Evolutionary conservation across 2,113 vertebrate species (phyloP), one percentile per base, ranked within the genome.

Genomic region (Percina caprodes): DNA sequence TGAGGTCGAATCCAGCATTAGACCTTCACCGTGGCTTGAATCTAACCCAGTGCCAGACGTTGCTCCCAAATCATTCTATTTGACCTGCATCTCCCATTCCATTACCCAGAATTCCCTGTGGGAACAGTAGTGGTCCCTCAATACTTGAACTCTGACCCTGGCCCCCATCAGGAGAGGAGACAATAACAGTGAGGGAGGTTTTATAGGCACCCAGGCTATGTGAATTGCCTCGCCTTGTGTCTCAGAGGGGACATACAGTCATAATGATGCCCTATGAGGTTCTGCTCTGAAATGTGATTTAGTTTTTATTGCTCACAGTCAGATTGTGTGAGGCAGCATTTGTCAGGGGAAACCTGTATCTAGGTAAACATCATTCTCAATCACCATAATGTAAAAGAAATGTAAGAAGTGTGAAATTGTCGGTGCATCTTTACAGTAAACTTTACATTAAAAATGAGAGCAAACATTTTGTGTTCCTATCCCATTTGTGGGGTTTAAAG

Each of bases 31-130:
- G 71, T 71, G 77, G 79, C 83, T 90, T 48, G 77, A 86, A 87
- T 87, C 84, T 62, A 85, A 87, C 24, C 85, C 76, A 39, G 68
- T 65, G 85, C 84, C 51, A 79, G 71, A 90, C 86, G 90, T 92
- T 86, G 79, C 85, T 87, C 82, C 88, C 76, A 94, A 94, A 94
- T 94, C 88, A 89, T 91, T 90, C 77, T 26, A 24, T 92, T 90
- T 94, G 94, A 94, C 94, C 92, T 59, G 79, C 87, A 91, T 93
- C 93, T 93, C 91, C 93, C 90, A 77, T 94, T 92, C 94, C 93
- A 94, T 95, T 94, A 93, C 92, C 89, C 91, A 79, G 5, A 87
- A 79, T 72, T 92, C 91, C 93, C 94, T 83, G 79, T 78, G 91
- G 94, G 91, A 88, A 91, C 86, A 88, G 85, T 72, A 49, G 71